phyloP scores from a whole-genome alignment of 2,797 vertebrate species.

The Avahi laniger region DNA sequence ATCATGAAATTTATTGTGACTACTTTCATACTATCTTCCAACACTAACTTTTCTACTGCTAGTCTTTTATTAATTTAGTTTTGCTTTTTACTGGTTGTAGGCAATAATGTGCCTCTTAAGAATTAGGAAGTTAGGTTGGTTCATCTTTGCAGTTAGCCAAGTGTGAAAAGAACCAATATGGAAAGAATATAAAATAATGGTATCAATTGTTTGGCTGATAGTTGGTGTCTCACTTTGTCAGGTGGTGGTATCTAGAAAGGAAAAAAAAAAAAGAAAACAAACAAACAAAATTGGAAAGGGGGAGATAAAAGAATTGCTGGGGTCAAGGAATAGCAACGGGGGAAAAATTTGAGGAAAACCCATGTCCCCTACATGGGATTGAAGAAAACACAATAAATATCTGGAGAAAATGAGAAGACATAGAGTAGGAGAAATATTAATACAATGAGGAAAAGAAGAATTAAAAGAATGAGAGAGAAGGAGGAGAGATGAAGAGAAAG shows the following conservation, averaged over 20 bases:
- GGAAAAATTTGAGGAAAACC: background rate
- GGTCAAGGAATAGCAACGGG: background rate
- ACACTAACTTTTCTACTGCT: background rate
- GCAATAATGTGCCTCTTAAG: background rate
- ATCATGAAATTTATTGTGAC: background rate
- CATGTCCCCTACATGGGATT: fast-evolving
- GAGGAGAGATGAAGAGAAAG: background rate
- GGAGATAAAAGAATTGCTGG: background rate
- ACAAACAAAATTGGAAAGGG: background rate
- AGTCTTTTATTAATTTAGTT: background rate
- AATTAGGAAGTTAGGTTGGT: background rate
- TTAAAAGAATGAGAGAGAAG: background rate
- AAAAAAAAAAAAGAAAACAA: background rate
- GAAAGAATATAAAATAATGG: background rate
- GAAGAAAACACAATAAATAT: background rate
- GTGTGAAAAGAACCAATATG: background rate
- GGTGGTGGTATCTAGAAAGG: background rate
- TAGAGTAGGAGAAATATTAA: background rate
- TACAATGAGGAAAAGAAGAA: background rate
- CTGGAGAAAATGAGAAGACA: background rate
- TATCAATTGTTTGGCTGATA: background rate
- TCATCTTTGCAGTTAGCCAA: background rate
- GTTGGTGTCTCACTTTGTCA: background rate
- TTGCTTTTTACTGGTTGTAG: background rate
- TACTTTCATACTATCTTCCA: background rate